Evolutionary conservation across 2,888 invertebrate species (phyloP).

Genomic region (Xanthorhoe designata): DNA sequence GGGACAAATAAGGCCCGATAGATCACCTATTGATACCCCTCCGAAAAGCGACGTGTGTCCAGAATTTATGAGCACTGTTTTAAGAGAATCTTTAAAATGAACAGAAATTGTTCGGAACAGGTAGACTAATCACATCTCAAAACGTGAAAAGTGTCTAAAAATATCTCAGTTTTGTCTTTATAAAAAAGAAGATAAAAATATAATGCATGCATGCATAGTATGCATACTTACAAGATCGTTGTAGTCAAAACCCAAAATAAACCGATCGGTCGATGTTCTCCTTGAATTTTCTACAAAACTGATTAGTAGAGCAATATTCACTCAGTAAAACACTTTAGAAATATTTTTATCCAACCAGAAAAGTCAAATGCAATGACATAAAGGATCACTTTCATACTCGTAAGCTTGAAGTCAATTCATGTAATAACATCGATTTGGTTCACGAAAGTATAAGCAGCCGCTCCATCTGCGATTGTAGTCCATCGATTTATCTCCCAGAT

Average conservation of each 20-base stretch:
- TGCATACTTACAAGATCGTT: not conserved
- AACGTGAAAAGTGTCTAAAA: too few species aligned
- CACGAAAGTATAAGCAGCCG: constrained; percentile 1
- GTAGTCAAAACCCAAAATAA: not conserved
- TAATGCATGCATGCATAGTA: too few species aligned
- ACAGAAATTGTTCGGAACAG: not conserved
- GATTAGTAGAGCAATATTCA: not conserved
- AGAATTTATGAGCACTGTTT: constrained; percentile 3
- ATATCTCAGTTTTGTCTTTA: too few species aligned
- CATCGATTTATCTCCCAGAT: constrained; percentile 31
- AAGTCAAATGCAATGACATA: not conserved
- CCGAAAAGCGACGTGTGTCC: constrained; percentile 14
- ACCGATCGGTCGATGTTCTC: not conserved
- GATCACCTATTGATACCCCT: constrained; percentile 38
- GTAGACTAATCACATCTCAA: not conserved
- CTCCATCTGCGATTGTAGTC: constrained; percentile 11
- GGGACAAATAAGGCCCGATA: constrained; percentile 37
- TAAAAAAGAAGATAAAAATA: too few species aligned
- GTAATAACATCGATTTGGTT: constrained; percentile 4
- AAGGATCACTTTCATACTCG: not conserved
- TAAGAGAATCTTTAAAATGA: not conserved
- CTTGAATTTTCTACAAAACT: not conserved
- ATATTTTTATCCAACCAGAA: not conserved
- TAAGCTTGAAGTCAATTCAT: constrained; percentile 1
- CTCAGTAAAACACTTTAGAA: not conserved